Conservation (phyloP, 1,140 invertebrate species). For the Mactra quadrangularis region DNA sequence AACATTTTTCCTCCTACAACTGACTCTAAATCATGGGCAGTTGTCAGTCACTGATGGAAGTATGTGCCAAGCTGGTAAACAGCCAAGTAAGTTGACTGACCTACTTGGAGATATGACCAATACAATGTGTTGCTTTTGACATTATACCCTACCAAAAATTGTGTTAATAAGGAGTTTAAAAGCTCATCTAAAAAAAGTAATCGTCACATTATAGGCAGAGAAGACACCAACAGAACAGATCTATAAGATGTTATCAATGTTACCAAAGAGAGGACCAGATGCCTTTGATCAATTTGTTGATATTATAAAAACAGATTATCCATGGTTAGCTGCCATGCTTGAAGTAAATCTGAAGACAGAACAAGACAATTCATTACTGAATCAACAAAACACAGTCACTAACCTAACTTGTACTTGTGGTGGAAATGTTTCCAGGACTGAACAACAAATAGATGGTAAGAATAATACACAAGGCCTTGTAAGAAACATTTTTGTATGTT, state of each 20-base stretch:
- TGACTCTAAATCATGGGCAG: too few species aligned
- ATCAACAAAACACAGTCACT: constrained; percentile 14
- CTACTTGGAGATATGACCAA: too few species aligned
- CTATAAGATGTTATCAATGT: constrained; percentile 68
- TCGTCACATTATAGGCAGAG: constrained; percentile 46
- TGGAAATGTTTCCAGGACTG: not conserved
- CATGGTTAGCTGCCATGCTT: constrained; percentile 70
- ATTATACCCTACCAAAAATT: too few species aligned
- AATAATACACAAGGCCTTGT: too few species aligned
- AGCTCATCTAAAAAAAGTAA: too few species aligned
- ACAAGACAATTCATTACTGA: not conserved
- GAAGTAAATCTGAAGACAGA: constrained; percentile 24
- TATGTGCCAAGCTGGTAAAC: too few species aligned
- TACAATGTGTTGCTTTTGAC: too few species aligned
- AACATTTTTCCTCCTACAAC: too few species aligned
- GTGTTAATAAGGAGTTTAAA: too few species aligned
- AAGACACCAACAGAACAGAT: constrained; percentile 43
- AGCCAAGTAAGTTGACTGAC: too few species aligned
- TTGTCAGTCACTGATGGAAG: too few species aligned
- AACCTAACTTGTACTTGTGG: constrained; percentile 2
- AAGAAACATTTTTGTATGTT: too few species aligned
- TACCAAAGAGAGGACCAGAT: constrained; percentile 72
- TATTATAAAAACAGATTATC: constrained; percentile 69
- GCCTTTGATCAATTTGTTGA: constrained; percentile 69
- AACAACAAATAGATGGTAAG: constrained; percentile 40